Evolutionary conservation across 1,140 invertebrate genomes (phyloP).

Genomic region (Ectropis grisescens): DNA sequence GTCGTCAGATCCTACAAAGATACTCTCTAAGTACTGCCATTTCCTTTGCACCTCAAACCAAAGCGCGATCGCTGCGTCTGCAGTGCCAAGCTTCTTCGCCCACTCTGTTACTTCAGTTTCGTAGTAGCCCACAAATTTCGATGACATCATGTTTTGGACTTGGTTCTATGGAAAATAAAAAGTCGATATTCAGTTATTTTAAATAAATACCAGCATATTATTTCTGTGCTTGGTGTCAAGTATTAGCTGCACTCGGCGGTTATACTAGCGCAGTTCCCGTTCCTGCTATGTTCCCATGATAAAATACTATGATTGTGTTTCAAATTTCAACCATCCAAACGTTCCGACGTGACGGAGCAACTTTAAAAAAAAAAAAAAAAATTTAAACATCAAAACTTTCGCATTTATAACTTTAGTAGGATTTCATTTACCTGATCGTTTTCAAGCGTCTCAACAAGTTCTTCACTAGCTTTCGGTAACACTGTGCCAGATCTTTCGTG

Average conservation of each 20-base stretch:
- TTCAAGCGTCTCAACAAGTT: constrained; percentile 93
- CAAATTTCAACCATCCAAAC: no score
- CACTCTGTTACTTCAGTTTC: constrained; percentile 88
- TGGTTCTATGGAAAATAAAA: constrained; percentile 59
- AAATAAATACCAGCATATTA: no score
- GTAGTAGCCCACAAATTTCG: constrained; percentile 92
- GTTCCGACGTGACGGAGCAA: no score
- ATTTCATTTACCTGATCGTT: constrained; percentile 94
- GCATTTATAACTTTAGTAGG: no score
- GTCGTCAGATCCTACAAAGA: constrained; percentile 96
- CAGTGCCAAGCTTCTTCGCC: constrained; percentile 90
- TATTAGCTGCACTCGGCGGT: no score
- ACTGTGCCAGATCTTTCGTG: constrained; percentile 86
- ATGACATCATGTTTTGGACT: constrained; percentile 93
- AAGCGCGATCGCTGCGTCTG: constrained; percentile 87
- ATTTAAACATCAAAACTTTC: no score
- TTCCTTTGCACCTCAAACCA: constrained; percentile 95
- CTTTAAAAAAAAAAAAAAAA: no score
- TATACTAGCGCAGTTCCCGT: no score
- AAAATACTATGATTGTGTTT: no score
- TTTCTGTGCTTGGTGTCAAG: no score
- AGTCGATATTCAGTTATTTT: no score
- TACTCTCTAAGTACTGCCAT: constrained; percentile 95
- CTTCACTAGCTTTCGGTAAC: constrained; percentile 86
- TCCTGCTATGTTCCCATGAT: no score